Percentiles rank a stretch among this genome's conserved stretches.
phyloP scores from a whole-genome alignment of 2,113 vertebrate species.

The Rhynchomys soricoides region DNA sequence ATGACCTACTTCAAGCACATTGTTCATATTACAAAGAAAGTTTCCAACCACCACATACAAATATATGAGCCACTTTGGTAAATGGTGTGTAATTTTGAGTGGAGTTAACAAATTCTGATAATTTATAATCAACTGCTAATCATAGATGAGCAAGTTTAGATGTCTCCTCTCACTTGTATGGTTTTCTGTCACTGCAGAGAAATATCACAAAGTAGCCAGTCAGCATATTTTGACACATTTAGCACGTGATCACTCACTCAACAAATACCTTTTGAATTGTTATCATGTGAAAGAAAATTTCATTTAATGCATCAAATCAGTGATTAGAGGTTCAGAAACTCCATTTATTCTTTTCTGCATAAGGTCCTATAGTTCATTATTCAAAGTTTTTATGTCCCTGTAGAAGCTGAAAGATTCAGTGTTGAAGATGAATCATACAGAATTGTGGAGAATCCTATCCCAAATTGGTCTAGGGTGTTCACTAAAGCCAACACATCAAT shows the following conservation, averaged over 20 bases:
- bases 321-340: conserved; percentile 4
- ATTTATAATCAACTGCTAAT: neutral
- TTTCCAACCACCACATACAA: neutral
- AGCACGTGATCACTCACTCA: neutral
- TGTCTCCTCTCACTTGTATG: neutral
- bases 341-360: neutral
- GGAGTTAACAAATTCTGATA: neutral
- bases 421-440: neutral
- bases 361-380: conserved; percentile 13
- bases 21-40: neutral
- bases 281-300: neutral
- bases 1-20: neutral
- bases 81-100: neutral
- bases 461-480: neutral
- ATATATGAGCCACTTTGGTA: neutral
- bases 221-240: neutral
- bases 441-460: neutral
- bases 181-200: neutral
- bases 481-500: neutral
- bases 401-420: neutral
- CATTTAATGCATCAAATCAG: neutral
- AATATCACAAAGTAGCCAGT: neutral
- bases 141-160: neutral
- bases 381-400: neutral
- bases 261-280: neutral